Evolutionary conservation across 1,140 invertebrate species (phyloP).

Genomic region (Aphelinus atriplicis): DNA sequence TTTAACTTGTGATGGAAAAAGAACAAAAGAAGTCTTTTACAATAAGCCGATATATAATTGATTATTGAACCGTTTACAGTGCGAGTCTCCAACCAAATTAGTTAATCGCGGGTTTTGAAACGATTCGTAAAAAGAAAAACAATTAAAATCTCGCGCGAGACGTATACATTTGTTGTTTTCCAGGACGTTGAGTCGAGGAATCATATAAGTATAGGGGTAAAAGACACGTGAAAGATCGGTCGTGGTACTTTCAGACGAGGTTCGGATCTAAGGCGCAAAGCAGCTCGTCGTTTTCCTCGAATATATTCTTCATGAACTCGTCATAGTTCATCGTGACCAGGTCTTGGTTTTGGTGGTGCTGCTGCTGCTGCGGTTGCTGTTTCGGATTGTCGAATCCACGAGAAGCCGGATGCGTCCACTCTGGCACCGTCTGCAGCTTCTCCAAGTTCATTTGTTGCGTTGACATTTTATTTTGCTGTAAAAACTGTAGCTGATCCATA

Average conservation of each 20-base stretch:
- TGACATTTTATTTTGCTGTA: constrained; percentile 14
- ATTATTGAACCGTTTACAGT: not conserved
- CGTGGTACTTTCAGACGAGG: constrained; percentile 42
- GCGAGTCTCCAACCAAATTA: constrained; percentile 1
- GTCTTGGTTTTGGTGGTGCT: not conserved
- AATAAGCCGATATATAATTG: no score
- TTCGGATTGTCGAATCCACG: not conserved
- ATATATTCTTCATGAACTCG: constrained; percentile 4
- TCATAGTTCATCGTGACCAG: constrained; percentile 10
- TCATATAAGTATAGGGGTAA: constrained; percentile 1
- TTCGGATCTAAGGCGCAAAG: constrained; percentile 43
- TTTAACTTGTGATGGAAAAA: no score
- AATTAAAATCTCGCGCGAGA: no score
- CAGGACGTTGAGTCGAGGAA: not conserved
- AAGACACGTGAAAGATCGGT: constrained; percentile 25
- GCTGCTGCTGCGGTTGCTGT: not conserved
- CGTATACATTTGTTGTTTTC: not conserved
- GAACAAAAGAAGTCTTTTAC: no score
- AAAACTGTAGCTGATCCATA: not conserved
- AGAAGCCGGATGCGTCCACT: constrained; percentile 37
- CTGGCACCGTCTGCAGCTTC: constrained; percentile 31
- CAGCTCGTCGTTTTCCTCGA: constrained; percentile 24
- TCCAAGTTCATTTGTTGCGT: not conserved
- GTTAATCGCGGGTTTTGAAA: not conserved
- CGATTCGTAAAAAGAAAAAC: no score